Conservation (phyloP, 2,888 invertebrate genomes). For the Phengaris alcon region DNA sequence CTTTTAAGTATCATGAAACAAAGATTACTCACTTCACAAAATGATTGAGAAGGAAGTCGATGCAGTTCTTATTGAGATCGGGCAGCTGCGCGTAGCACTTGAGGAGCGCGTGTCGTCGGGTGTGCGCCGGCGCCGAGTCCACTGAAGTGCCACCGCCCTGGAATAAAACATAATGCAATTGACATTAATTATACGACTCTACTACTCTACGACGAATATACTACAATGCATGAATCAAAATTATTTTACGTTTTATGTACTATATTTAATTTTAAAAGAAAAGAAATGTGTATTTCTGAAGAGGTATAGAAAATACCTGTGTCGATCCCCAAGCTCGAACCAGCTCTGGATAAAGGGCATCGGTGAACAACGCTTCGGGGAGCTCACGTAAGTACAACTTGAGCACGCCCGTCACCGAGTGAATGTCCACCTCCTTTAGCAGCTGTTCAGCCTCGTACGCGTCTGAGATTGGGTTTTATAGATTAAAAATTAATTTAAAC, state of each 20-base stretch:
- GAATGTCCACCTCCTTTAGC: conserved; percentile 93
- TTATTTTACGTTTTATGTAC: conserved; percentile 35
- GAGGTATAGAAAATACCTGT: conserved; percentile 54
- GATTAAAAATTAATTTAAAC: not conserved
- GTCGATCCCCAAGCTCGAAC: conserved; percentile 84
- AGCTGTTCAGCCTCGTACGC: conserved; percentile 94
- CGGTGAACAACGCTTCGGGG: conserved; percentile 95
- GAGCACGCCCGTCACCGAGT: conserved; percentile 94
- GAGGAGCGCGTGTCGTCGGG: conserved; percentile 82
- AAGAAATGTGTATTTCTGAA: no score
- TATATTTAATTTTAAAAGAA: no score
- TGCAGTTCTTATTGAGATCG: conserved; percentile 91
- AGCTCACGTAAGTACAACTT: conserved; percentile 95
- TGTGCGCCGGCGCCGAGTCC: conserved; percentile 70
- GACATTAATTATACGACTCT: no score
- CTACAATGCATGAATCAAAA: no score
- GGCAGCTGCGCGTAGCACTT: conserved; percentile 90
- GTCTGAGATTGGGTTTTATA: conserved; percentile 73
- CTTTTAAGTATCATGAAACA: not conserved
- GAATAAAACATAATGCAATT: not conserved
- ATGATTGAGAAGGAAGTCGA: conserved; percentile 92
- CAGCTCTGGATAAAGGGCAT: conserved; percentile 91
- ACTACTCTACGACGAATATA: no score
- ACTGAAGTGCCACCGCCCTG: conserved; percentile 68
- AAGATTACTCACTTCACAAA: conserved; percentile 85